phyloP scores from a whole-genome alignment of 2,888 invertebrate species.

The Ctenicera cuprea region DNA sequence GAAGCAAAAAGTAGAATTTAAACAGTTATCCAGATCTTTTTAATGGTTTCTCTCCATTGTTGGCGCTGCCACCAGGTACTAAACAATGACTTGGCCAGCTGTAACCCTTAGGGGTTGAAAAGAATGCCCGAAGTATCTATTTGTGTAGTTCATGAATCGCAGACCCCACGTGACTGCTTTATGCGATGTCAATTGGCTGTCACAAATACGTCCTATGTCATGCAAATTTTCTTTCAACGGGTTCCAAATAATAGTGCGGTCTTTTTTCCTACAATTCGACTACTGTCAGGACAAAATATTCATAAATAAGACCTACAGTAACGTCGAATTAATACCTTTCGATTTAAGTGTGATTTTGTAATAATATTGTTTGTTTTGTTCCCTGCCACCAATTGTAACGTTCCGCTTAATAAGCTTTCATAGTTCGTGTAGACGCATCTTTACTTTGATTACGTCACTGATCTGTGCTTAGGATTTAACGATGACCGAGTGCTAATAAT shows the following conservation, averaged over 20 bases:
- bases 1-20: conserved; percentile 33
- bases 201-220: conserved; percentile 72
- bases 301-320: background rate
- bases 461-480: no score
- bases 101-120: conserved; percentile 64
- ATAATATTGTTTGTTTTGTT: no score
- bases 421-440: no score
- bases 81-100: conserved; percentile 56
- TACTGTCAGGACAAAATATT: conserved; percentile 47
- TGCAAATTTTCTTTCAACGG: conserved; percentile 70
- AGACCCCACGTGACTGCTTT: conserved; percentile 72
- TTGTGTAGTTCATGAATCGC: conserved; percentile 71
- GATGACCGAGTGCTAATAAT: no score
- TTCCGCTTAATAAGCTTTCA: no score
- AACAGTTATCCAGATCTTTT: conserved; percentile 38
- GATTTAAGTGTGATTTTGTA: no score
- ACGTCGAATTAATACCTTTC: no score
- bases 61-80: conserved; percentile 21
- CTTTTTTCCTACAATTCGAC: conserved; percentile 52
- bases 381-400: no score
- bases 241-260: conserved; percentile 61
- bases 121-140: conserved; percentile 70
- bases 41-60: conserved; percentile 6
- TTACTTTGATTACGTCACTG: no score
- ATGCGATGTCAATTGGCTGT: conserved; percentile 72